phyloP scores from a whole-genome alignment of 2,797 vertebrate species.

The Anomalospiza imberbis region DNA sequence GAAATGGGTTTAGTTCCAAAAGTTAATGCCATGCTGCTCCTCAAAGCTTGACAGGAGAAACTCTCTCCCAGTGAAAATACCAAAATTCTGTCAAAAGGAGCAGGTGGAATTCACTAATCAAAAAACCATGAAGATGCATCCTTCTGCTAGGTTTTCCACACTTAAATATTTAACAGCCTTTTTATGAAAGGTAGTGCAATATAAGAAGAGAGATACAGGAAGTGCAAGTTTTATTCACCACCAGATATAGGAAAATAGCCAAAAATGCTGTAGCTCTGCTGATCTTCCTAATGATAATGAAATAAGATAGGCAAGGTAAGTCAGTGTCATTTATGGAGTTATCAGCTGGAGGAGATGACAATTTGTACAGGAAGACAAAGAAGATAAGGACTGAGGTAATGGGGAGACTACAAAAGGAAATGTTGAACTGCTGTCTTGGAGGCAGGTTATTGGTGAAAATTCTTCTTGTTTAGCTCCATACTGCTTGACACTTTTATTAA shows the following conservation, averaged over 20 bases:
- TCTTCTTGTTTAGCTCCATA: neutral
- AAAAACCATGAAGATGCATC: neutral
- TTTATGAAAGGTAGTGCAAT: neutral
- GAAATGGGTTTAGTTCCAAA: neutral
- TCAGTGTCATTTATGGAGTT: neutral
- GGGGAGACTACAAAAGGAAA: neutral
- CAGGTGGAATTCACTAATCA: neutral
- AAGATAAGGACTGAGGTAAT: neutral
- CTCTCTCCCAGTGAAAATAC: neutral
- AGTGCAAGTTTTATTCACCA: neutral
- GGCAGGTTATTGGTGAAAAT: neutral
- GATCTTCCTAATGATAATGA: neutral
- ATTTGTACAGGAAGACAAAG: neutral
- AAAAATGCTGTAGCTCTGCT: neutral
- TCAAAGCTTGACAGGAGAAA: neutral
- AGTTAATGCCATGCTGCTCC: neutral
- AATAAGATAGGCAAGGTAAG: neutral
- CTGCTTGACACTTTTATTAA: conserved; percentile 26
- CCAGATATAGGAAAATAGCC: neutral
- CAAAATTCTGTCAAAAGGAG: neutral
- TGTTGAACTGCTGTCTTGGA: neutral
- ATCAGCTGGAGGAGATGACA: neutral
- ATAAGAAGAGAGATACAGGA: neutral
- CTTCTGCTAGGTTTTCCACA: neutral
- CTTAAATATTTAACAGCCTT: neutral